Base-by-base conservation (phyloP, 2,888 invertebrate genomes). In the Hypsopygia costalis region DNA sequence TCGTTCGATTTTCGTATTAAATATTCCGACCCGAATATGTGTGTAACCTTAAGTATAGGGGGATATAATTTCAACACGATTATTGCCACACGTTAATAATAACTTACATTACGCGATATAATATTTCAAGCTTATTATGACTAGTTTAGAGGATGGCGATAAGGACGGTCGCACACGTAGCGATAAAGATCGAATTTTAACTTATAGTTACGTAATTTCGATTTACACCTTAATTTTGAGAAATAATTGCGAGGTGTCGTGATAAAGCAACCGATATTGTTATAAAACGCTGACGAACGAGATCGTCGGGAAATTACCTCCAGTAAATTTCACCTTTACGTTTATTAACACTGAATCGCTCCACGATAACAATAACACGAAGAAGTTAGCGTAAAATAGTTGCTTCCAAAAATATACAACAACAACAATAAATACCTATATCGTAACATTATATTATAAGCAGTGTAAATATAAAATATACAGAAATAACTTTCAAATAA, bases 101-200 rank as follows among this genome's bases (percentile, higher is more conserved):
- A 53, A 57, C 65, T 72, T 73, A 74, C 47, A 62, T 62, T 66
- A 75, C 53, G 72, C 64, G 65, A 72, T 75, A 72, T 60, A 57
- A 63, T 72, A 69, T 47, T 66, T 65, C 58, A 76, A 79, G 78
- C 78, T 85, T 86, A 82, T 56, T 81, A 78, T 75, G 74, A 86
- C 87, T 88, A 88, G 87, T 88, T 87, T 88, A 88, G 88, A 88
- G 87, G 88, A 88, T 88, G 88, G 87, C 87, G 83, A 78, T 78
- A 70, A 76, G 88, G 88, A 88, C 88, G 88, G 88, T 85, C 85
- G 85, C 81, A 75, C 65, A 77, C 66, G 55, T 65, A 78, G 85
- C 85, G 85, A 83, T 81, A 71, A 77, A 77, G 72, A 68, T 70
- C 66, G 56, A 78, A 71, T 57, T 42, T 67, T 69, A 78, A 83